Evolutionary conservation across 2,888 invertebrate genomes (phyloP), one percentile per base, ranked within the genome.

Genomic region (Mythimna albipuncta): DNA sequence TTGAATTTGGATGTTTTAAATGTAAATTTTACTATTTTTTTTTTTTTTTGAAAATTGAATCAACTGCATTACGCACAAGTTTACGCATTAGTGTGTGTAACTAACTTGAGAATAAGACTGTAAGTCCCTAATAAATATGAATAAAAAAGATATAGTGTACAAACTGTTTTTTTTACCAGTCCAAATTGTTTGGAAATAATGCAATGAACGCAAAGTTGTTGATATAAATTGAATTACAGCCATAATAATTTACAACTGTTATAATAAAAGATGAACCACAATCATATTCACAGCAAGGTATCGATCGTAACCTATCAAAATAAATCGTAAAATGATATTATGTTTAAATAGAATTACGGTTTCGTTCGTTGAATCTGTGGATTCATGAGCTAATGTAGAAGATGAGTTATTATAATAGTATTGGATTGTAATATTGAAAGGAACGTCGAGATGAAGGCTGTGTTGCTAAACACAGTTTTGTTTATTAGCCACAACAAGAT

Each of bases 391-490:
- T 71, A 47, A 44, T 38, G 26, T 61, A 55, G 70, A 82, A 69
- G 58, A 72, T 75, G 50, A 81, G 72, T 71, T 81, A 81, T 72
- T 78, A 47, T 52, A 44, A 73, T 68, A 59, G 63, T 77, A 80
- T 81, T 70, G 72, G 74, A 80, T 79, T 74, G 77, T 83, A 76
- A 69, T 76, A 74, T 80, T 38, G 86, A 87, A 84, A 85, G 86
- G 85, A 79, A 84, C 74, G 75, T 68, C 59, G 38, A 68, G 72
- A 72, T 68, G 87, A 86, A 86, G 87, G 85, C 68, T 86, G 65
- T 62, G 52, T 85, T 81, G 70, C 68, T 69, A 82, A 76, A 78
- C 52, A 21, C 52, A 72, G 64, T 67, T 75, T 69, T 75, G 64
- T 82, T 72, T 67, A 74, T 69, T 63, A 11, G n/a, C 21, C 32